phyloP scores from a whole-genome alignment of 2,888 invertebrate genomes.

The Adelphocoris suturalis region DNA sequence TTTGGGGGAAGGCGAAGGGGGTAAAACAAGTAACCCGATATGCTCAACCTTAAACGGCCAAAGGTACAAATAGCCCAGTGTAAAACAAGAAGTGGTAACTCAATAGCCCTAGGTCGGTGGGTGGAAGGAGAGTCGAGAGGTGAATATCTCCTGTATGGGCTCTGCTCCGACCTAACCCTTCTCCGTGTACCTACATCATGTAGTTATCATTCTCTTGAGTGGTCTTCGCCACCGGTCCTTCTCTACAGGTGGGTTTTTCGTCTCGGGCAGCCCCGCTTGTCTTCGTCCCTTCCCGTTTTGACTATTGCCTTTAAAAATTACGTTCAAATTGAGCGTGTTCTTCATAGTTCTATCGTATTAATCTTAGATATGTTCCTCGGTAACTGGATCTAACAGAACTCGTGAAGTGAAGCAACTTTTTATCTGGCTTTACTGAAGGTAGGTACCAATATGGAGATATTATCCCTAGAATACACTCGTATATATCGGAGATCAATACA shows the following conservation, averaged over 20 bases:
- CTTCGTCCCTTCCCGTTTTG: neutral
- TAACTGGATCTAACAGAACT: no score
- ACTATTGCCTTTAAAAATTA: no score
- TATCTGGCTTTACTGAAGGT: no score
- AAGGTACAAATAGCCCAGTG: conserved; percentile 65
- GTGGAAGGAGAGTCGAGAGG: conserved; percentile 21
- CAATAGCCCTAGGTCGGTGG: conserved; percentile 44
- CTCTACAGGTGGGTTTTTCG: conserved; percentile 40
- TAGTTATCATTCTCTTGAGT: conserved; percentile 63
- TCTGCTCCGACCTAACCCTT: neutral
- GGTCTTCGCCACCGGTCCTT: conserved; percentile 49
- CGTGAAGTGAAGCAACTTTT: no score
- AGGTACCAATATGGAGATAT: no score
- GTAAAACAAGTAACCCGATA: conserved; percentile 53
- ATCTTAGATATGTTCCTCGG: no score
- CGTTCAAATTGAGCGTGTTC: no score
- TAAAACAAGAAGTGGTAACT: conserved; percentile 71
- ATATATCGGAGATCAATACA: no score
- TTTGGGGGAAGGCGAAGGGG: neutral
- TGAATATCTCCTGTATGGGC: neutral
- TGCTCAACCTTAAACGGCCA: conserved; percentile 52
- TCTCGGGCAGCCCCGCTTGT: neutral
- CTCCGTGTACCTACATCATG: conserved; percentile 64
- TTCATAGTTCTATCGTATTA: no score
- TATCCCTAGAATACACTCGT: no score